Evolutionary conservation across 2,888 invertebrate genomes (phyloP), one percentile per base, ranked within the genome.

Genomic region (Flexamia atlantica): DNA sequence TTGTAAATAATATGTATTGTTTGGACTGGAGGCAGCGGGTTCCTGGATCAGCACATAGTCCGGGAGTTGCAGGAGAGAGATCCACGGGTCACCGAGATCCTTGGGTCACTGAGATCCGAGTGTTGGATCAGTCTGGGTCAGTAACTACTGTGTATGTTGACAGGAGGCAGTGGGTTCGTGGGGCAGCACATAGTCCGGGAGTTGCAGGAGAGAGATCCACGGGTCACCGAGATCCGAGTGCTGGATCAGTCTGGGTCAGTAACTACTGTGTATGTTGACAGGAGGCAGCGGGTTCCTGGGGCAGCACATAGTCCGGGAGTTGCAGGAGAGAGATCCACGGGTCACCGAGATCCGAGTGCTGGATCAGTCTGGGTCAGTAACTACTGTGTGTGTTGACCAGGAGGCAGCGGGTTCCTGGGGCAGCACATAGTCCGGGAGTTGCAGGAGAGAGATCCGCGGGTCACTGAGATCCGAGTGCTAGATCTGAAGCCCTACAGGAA

Each of bases 331-430:
- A n/a, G n/a, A n/a, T n/a, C n/a, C n/a, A n/a, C n/a, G n/a, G n/a
- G n/a, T n/a, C n/a, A n/a, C n/a, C n/a, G n/a, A n/a, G n/a, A n/a
- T n/a, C n/a, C n/a, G n/a, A n/a, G n/a, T n/a, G n/a, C n/a, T n/a
- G n/a, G n/a, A n/a, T n/a, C n/a, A n/a, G n/a, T n/a, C n/a, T n/a
- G n/a, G n/a, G n/a, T n/a, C n/a, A n/a, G n/a, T n/a, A n/a, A n/a
- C n/a, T n/a, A n/a, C n/a, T n/a, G n/a, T 36, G 36, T 9, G 20
- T 64, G 30, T 64, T 64, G 23, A 2, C 46, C 46, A 89, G 94
- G 94, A 53, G 93, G 93, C 32, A 92, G 92, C 86, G 94, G 94
- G 14, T 94, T 94, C 88, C 90, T 94, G 83, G 94, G 94, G 7
- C 93, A 93, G 87, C 94, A 94, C 88, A 89, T 94, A 5, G 90